Evolutionary conservation across 2,113 vertebrate genomes (phyloP).

Genomic region (Clarias gariepinus): DNA sequence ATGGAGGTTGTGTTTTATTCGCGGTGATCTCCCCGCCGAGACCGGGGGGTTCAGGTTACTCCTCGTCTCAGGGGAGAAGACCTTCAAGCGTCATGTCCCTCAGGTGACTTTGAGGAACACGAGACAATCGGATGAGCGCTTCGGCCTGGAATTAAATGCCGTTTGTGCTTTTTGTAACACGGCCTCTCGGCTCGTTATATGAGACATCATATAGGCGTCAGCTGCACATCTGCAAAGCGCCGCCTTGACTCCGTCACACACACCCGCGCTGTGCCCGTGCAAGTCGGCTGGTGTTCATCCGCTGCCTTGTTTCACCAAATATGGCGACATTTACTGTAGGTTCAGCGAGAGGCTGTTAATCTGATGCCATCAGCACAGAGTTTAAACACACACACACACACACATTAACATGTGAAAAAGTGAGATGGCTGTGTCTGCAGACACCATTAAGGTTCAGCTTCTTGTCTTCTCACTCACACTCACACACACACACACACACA

Average conservation of each 20-base stretch:
- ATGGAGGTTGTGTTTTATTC: constrained; percentile 2
- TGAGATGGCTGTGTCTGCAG: constrained; percentile 10
- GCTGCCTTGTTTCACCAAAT: background rate
- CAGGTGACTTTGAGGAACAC: background rate
- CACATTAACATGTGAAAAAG: constrained; percentile 14
- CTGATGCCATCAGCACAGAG: background rate
- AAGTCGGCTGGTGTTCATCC: background rate
- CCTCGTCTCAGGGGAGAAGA: background rate
- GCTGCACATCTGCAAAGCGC: background rate
- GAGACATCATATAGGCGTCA: background rate
- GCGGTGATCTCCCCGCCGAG: background rate
- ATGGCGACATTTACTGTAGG: background rate
- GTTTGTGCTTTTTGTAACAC: background rate
- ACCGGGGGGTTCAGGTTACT: background rate
- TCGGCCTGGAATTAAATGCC: background rate
- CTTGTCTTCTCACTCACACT: constrained; percentile 43
- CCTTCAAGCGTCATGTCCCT: background rate
- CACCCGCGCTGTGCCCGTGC: too few species aligned
- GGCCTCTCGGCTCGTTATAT: background rate
- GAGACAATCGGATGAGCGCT: background rate
- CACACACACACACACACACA: constrained; percentile 53
- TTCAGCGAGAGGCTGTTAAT: background rate
- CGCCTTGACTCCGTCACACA: background rate
- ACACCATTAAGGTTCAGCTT: constrained; percentile 41
- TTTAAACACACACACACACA: too few species aligned